Evolutionary conservation across 2,797 vertebrate species (phyloP).

Genomic region (Microcaecilia unicolor): DNA sequence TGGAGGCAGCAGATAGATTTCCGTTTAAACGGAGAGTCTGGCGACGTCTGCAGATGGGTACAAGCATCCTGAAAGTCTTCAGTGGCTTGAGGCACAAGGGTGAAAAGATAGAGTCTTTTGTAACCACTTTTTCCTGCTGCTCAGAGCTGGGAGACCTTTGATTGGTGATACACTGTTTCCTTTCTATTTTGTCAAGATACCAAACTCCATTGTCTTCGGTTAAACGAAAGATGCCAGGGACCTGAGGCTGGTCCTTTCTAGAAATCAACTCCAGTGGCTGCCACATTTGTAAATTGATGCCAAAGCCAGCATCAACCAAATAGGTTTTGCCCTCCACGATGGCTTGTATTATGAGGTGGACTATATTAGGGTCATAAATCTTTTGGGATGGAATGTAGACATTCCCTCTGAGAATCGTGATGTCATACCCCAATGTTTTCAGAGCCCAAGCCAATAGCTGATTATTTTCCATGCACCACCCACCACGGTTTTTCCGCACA

Average conservation of each 20-base stretch:
- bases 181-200: constrained; percentile 69
- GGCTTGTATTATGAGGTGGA: constrained; percentile 63
- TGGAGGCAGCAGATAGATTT: constrained; percentile 78
- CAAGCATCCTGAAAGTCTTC: constrained; percentile 51
- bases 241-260: constrained; percentile 67
- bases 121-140: constrained; percentile 38
- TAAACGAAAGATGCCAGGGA: constrained; percentile 57
- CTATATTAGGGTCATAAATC: background rate
- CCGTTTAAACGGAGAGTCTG: constrained; percentile 58
- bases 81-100: constrained; percentile 42
- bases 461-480: constrained; percentile 79
- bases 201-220: constrained; percentile 50
- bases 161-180: constrained; percentile 54
- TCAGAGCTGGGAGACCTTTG: constrained; percentile 51
- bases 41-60: constrained; percentile 55
- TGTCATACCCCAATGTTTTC: constrained; percentile 59
- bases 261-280: constrained; percentile 67
- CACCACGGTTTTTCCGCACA: constrained; percentile 61
- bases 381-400: constrained; percentile 24
- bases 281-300: constrained; percentile 64
- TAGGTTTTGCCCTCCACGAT: constrained; percentile 50
- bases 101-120: constrained; percentile 60
- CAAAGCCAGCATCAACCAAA: constrained; percentile 64
- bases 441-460: constrained; percentile 68
- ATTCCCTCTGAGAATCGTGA: constrained; percentile 40